Evolutionary conservation across 2,888 invertebrate species (phyloP), one percentile per base, ranked within the genome.

Genomic region (Erannis defoliaria): DNA sequence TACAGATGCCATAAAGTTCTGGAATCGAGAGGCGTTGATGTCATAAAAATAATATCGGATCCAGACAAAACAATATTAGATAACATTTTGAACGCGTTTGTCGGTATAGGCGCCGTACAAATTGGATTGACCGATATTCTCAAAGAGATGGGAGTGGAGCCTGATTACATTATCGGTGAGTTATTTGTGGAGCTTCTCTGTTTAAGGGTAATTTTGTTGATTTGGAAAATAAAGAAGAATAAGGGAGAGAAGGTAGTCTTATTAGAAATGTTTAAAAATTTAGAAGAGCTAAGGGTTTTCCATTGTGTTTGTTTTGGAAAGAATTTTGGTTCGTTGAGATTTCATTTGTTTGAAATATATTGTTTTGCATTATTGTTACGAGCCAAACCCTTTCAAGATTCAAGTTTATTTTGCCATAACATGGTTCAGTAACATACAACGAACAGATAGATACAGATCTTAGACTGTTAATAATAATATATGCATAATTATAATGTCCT

Each of bases 151-250:
- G 95, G 95, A 12, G 87, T 97, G 31, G 87, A 91, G 49, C 96
- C 97, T 9, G 96, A 97, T 83, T 95, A 95, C 29, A 95, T 97
- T 68, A 94, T 97, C 67, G 97, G 96, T 72, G 94, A 95, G 84
- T 56, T 33, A 65, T 54, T 46, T 60, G 21, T 37, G 49, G 40
- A 38, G 46, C 48, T 48, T 46, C 45, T 5, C 35, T 48, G 29
- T 51, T 31, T 43, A 37, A 26, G 6, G 29, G 5, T 21, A 37
- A 58, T 56, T 67, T 42, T 38, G 38, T 58, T 43, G 10, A 42
- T 56, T 40, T 46, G 0, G 1, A 19, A 33, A 12, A 21, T 31
- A 3, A 33, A n/a, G n/a, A 6, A 26, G 10, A n/a, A 5, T 10
- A 18, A 12, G 5, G 9, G 18, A 31, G 31, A 29, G 16, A 23